Percentiles rank a stretch among this genome's conserved stretches.
These are phyloP conservation scores for Lutjanus erythropterus DNA, from an alignment of 2,113 vertebrate genomes.

Conservation along the genomic window DNA sequence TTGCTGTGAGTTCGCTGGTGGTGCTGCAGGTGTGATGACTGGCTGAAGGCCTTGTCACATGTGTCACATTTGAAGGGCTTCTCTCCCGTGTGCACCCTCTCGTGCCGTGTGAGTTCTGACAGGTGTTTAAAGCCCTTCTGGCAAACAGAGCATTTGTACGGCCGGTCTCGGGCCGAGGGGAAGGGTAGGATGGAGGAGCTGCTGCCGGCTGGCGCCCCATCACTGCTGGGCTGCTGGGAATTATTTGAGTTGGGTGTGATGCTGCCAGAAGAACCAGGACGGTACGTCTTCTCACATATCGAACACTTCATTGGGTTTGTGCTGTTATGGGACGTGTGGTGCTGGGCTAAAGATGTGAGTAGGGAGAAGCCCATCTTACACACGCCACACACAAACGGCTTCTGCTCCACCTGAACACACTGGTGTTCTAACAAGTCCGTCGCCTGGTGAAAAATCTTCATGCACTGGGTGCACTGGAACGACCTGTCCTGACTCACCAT, in stretches of 20 bases:
- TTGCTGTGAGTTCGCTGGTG: conserved; percentile 98
- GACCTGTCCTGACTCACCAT: conserved; percentile 94
- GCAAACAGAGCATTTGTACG: conserved; percentile 96
- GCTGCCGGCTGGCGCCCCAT: conserved; percentile 78
- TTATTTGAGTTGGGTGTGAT: conserved; percentile 73
- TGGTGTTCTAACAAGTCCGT: conserved; percentile 97
- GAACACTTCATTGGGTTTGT: conserved; percentile 94
- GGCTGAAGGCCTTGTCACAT: conserved; percentile 98
- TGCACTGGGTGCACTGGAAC: conserved; percentile 98
- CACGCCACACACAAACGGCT: conserved; percentile 96
- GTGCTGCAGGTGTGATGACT: conserved; percentile 96
- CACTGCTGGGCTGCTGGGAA: conserved; percentile 76
- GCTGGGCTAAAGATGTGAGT: conserved; percentile 94
- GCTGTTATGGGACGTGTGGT: conserved; percentile 94
- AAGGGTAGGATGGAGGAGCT: conserved; percentile 82
- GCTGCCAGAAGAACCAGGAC: conserved; percentile 83
- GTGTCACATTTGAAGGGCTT: conserved; percentile 97
- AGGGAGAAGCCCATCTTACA: conserved; percentile 99
- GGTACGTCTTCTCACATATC: conserved; percentile 97
- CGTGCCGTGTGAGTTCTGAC: conserved; percentile 94
- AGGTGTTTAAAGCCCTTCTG: conserved; percentile 98
- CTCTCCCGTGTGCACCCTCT: conserved; percentile 97
- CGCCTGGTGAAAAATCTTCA: conserved; percentile 98
- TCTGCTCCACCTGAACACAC: conserved; percentile 98
- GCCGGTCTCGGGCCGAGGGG: conserved; percentile 87